Evolutionary conservation across 2,113 vertebrate species (phyloP).

Genomic region (Macrotus californicus): DNA sequence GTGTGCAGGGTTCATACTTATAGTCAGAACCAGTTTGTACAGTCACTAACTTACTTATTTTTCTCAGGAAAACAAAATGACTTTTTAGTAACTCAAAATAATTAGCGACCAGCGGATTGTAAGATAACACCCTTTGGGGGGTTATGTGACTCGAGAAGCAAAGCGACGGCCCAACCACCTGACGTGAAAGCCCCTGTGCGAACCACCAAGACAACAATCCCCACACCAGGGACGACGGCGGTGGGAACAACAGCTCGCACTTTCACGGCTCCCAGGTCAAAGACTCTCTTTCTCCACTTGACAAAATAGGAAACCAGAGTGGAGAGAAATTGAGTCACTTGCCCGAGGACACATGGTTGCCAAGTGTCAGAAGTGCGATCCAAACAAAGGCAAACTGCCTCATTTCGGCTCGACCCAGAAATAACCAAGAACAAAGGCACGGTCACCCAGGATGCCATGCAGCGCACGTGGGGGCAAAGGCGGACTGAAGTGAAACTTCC

Average conservation of each 20-base stretch:
- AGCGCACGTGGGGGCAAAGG: neutral
- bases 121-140: neutral
- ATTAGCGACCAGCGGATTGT: neutral
- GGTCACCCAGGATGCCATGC: neutral
- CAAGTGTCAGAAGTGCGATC: neutral
- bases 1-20: neutral
- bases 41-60: neutral
- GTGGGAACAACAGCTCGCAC: neutral
- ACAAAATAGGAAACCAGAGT: neutral
- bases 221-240: accelerated
- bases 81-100: conserved; percentile 30
- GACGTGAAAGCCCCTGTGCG: neutral
- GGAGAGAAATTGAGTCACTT: conserved; percentile 1
- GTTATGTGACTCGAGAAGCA: neutral
- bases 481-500: neutral
- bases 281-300: neutral
- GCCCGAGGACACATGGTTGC: conserved; percentile 33
- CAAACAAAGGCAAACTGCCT: conserved; percentile 12
- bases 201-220: neutral
- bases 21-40: neutral
- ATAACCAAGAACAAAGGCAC: neutral
- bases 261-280: neutral
- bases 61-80: conserved; percentile 12
- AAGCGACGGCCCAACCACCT: neutral
- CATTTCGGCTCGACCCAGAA: neutral